phyloP scores from a whole-genome alignment of 2,113 vertebrate species.

The Coregonus clupeaformis region DNA sequence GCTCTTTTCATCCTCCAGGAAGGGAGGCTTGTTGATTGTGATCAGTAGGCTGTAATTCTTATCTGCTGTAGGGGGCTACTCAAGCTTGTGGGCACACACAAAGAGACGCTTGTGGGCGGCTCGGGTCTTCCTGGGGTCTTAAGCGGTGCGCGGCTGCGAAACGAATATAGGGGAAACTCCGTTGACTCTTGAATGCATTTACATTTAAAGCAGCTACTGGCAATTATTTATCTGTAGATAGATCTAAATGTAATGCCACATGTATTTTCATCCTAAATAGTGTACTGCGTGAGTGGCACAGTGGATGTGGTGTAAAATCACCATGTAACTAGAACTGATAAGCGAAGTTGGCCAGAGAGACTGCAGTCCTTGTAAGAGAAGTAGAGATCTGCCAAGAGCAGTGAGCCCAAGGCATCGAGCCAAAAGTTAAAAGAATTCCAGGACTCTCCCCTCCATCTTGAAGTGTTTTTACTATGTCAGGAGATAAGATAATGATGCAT shows the following conservation, averaged over 20 bases:
- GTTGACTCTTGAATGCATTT: neutral
- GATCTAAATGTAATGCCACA: neutral
- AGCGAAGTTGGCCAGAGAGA: conserved; percentile 4
- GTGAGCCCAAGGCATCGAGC: conserved; percentile 13
- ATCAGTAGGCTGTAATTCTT: conserved; percentile 28
- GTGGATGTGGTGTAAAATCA: conserved; percentile 3
- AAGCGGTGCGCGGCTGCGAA: no score
- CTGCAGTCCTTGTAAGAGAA: conserved; percentile 29
- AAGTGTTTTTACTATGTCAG: conserved; percentile 44
- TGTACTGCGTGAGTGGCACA: neutral
- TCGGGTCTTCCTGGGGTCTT: no score
- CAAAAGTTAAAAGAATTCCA: conserved; percentile 27
- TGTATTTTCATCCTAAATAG: neutral
- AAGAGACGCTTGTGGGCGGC: conserved; percentile 41
- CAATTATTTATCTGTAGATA: neutral
- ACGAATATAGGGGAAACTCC: no score
- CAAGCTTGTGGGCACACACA: conserved; percentile 47
- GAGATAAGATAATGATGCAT: conserved; percentile 15
- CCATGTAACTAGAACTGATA: conserved; percentile 1
- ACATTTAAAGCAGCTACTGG: neutral
- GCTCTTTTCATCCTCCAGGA: conserved; percentile 1
- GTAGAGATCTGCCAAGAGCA: conserved; percentile 24
- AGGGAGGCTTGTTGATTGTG: conserved; percentile 22
- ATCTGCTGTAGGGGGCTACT: conserved; percentile 31
- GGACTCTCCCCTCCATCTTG: conserved; percentile 39